Evolutionary conservation across 1,140 invertebrate species (phyloP).

Genomic region (Aphaenogaster floridana): DNA sequence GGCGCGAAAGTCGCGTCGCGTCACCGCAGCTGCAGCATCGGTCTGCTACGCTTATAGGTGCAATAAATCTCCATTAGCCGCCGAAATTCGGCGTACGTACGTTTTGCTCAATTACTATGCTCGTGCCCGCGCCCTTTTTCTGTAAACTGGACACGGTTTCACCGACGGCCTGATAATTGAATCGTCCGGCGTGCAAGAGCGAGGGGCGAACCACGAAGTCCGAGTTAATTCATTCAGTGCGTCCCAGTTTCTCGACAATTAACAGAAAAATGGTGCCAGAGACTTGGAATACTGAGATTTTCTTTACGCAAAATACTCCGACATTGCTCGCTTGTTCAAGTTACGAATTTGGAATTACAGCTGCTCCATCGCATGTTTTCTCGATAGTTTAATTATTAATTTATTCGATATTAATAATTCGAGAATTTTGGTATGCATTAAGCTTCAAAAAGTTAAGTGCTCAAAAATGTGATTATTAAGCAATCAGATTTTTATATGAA

Average conservation of each 20-base stretch:
- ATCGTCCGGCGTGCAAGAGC: constrained; percentile 65
- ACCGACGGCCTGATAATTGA: constrained; percentile 69
- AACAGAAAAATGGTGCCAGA: constrained; percentile 22
- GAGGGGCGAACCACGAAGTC: constrained; percentile 19
- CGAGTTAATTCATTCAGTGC: constrained; percentile 59
- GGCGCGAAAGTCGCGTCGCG: constrained; percentile 27
- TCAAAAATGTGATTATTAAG: neutral
- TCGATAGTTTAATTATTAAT: neutral
- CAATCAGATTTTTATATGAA: neutral
- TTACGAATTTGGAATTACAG: neutral
- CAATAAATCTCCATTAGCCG: constrained; percentile 77
- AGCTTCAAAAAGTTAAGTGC: neutral
- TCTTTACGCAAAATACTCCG: neutral
- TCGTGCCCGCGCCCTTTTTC: constrained; percentile 61
- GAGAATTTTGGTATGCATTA: neutral
- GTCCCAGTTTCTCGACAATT: constrained; percentile 37
- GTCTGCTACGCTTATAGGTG: constrained; percentile 49
- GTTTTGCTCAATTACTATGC: constrained; percentile 73
- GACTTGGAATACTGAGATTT: neutral
- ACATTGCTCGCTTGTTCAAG: neutral
- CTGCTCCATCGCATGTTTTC: neutral
- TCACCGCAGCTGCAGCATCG: constrained; percentile 30
- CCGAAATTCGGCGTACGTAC: constrained; percentile 75
- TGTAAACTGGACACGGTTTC: constrained; percentile 71
- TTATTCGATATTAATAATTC: neutral